Percentiles rank a stretch among this genome's conserved stretches.
These are phyloP conservation scores for Malurus melanocephalus DNA, from an alignment of 2,113 vertebrate genomes.

Conservation along the genomic window DNA sequence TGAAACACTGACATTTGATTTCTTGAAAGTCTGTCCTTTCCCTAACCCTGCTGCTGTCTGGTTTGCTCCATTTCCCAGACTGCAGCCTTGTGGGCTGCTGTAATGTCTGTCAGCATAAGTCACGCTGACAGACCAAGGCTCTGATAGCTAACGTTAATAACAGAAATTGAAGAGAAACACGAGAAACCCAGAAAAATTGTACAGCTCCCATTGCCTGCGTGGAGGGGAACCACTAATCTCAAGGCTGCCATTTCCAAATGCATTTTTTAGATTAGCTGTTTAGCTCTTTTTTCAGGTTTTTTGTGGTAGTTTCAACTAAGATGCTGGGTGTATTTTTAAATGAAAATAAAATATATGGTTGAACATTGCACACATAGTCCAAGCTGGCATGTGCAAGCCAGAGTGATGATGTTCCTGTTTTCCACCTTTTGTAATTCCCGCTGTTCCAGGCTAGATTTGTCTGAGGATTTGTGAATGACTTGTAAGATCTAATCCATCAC, in stretches of 20 bases:
- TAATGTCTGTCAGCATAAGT: constrained; percentile 31
- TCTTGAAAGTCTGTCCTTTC: constrained; percentile 26
- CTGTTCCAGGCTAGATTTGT: not conserved
- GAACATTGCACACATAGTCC: not conserved
- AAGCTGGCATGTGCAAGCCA: not conserved
- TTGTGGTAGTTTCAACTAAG: not conserved
- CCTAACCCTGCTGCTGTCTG: constrained; percentile 8
- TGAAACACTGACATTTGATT: constrained; percentile 39
- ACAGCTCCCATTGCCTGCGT: not conserved
- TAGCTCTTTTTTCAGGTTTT: not conserved
- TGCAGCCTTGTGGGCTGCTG: constrained; percentile 50
- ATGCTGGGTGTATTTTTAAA: not conserved
- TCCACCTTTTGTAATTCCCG: not conserved
- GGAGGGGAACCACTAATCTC: not conserved
- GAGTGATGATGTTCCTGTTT: not conserved
- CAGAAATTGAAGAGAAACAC: constrained; percentile 37
- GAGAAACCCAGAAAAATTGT: not conserved
- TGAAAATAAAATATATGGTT: not conserved
- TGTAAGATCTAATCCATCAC: not conserved
- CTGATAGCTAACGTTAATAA: constrained; percentile 14
- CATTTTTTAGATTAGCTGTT: not conserved
- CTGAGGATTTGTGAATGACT: not conserved
- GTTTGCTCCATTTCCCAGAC: not conserved
- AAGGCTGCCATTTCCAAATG: not conserved
- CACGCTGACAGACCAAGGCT: constrained; percentile 40